Evolutionary conservation across 2,888 invertebrate genomes (phyloP).

Genomic region (Drosophila barbarae): DNA sequence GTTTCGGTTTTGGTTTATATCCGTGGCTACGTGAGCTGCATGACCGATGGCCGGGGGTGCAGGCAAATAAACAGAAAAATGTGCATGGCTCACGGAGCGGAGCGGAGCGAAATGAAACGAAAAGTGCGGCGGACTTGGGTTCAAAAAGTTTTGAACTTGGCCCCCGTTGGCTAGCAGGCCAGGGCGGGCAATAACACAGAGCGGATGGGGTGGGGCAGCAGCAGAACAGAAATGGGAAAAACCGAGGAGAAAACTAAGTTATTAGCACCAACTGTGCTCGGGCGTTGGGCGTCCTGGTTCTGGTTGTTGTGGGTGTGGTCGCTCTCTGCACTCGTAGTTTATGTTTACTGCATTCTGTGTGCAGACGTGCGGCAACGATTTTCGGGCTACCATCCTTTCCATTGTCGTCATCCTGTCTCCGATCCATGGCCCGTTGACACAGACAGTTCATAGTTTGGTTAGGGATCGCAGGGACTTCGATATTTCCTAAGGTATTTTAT

Average conservation of each 20-base stretch:
- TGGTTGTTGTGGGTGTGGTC: constrained; percentile 46
- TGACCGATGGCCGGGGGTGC: constrained; percentile 31
- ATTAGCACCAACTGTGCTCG: constrained; percentile 60
- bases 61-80: constrained; percentile 54
- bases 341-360: constrained; percentile 57
- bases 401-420: constrained; percentile 18
- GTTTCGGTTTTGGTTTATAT: constrained; percentile 47
- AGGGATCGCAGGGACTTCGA: background rate
- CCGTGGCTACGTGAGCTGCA: constrained; percentile 51
- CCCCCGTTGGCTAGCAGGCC: constrained; percentile 28
- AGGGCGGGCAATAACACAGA: constrained; percentile 29
- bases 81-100: constrained; percentile 38
- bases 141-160: constrained; percentile 58
- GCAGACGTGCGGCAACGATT: constrained; percentile 56
- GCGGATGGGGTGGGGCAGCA: constrained; percentile 1
- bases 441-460: constrained; percentile 16
- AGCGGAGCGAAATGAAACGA: constrained; percentile 30
- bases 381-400: constrained; percentile 39
- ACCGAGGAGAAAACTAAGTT: constrained; percentile 57
- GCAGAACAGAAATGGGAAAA: constrained; percentile 3
- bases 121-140: constrained; percentile 34
- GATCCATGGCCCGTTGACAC: constrained; percentile 46
- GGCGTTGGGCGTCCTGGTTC: constrained; percentile 25
- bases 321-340: constrained; percentile 41
- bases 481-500: background rate